Evolutionary conservation across 1,140 invertebrate species (phyloP), one percentile per base, ranked within the genome.

Genomic region (Trichogramma pretiosum): DNA sequence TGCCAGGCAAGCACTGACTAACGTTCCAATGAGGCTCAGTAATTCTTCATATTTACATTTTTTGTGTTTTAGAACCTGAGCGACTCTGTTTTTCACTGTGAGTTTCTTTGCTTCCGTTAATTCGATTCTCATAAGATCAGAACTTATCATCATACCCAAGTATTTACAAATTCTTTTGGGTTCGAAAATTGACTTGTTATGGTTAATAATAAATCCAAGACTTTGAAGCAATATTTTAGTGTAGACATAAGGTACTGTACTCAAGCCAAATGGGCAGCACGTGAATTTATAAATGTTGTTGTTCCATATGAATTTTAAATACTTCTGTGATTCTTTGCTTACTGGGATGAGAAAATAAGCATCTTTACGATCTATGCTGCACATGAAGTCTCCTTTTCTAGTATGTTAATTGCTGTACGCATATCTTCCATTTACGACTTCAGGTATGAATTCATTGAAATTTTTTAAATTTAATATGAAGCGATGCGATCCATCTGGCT

Each of bases 231-330:
- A 21, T 17, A 50, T 16, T 21, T 50, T 50, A 10, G 48, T 50
- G 18, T 24, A 51, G 14, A 51, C 17, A 61, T 54, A 45, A 73
- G 72, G 40, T 13, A 28, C 30, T 11, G 19, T 13, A 26, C 13
- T 26, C 14, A 51, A 38, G 5, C 49, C 49, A 39, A 34, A 34
- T 16, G 35, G 32, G 5, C 40, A 21, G 23, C 46, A 48, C 19
- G 28, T 34, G 18, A 48, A 48, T 35, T 49, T 9, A 36, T 23
- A 43, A 36, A 42, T 26, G 3, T 14, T n/a, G 14, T 39, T 28
- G 1, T 50, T 19, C 40, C 51, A 54, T n/a, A 5, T 11, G 42
- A 59, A 59, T 40, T 50, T 35, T 22, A 59, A 41, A 44, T 48
- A 59, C 49, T 53, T 50, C 40, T 33, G 43, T 38, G 38, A 17